Percentiles rank a stretch among this genome's conserved stretches.
Conservation (phyloP, 2,888 invertebrate species). For the Eristalis pertinax region DNA sequence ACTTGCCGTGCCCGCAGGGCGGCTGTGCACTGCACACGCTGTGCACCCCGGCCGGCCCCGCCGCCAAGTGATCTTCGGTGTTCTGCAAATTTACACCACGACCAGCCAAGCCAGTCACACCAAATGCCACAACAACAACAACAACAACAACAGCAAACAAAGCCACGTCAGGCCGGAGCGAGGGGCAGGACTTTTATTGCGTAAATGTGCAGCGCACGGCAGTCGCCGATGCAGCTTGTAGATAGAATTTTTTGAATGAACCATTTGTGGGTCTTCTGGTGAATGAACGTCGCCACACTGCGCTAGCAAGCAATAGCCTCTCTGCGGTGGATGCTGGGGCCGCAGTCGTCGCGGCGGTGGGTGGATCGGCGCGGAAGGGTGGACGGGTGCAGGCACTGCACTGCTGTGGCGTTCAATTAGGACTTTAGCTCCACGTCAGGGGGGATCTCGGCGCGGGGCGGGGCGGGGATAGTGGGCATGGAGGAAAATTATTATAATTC, state of each 20-base stretch:
- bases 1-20: constrained; percentile 23
- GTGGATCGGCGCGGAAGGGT: constrained; percentile 13
- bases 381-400: constrained; percentile 6
- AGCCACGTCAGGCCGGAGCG: neutral
- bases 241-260: constrained; percentile 65
- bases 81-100: constrained; percentile 23
- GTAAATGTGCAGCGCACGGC: constrained; percentile 56
- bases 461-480: neutral
- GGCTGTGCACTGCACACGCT: neutral
- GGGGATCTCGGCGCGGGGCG: neutral
- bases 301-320: neutral
- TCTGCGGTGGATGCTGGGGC: neutral
- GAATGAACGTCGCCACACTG: constrained; percentile 60
- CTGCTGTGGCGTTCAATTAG: constrained; percentile 49
- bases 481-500: constrained; percentile 60
- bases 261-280: constrained; percentile 69
- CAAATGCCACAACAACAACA: constrained; percentile 38
- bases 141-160: constrained; percentile 20
- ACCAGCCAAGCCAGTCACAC: constrained; percentile 18
- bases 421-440: neutral
- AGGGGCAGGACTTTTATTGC: constrained; percentile 28
- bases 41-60: neutral
- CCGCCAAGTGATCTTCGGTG: constrained; percentile 30
- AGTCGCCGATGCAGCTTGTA: constrained; percentile 33
- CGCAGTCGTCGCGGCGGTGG: neutral